Evolutionary conservation across 2,113 vertebrate genomes (phyloP), one percentile per base, ranked within the genome.

Genomic region (Coryphaenoides rupestris): DNA sequence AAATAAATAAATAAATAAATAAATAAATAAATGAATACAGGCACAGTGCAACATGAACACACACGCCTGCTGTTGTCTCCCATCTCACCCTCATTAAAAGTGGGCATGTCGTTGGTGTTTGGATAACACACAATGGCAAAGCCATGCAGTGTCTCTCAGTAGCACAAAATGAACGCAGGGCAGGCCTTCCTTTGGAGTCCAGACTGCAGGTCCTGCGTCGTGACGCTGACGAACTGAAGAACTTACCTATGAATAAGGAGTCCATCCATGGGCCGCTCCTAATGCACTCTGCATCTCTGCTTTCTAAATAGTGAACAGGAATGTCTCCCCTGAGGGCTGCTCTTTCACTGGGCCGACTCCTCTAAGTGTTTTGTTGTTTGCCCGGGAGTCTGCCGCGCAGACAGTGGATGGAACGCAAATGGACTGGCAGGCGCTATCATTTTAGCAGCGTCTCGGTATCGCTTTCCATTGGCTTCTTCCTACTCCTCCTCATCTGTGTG

Each of bases 251-350:
- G 69, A 78, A 82, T 82, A 78, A 57, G 63, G 64, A 63, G 54
- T 68, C 58, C 4, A 21, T 75, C 84, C 78, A 62, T 5, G 0
- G 77, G 86, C n/a, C n/a, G n/a, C 84, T 33, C 55, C 69, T 72
- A 81, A 75, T 58, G 79, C 80, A 84, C 82, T 84, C 71, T 83
- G 77, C 69, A 57, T 80, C 69, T 70, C 69, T 70, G 9, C 33
- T 40, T 80, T 84, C 76, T 66, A 76, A 80, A 77, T 55, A 70
- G 68, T 78, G 68, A 79, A 74, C 58, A 59, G 12, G 21, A 24
- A 26, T 66, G 22, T 24, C 16, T 72, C 71, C 22, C 78, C 57
- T 0, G 9, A 62, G 68, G 75, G 28, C 57, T 58, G 65, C 73
- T 67, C 68, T 75, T 70, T 78, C 61, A 16, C 55, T 58, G 55